These are phyloP conservation scores for Eristalinus aeneus DNA, from an alignment of 2,888 invertebrate species.

Conservation along the genomic window DNA sequence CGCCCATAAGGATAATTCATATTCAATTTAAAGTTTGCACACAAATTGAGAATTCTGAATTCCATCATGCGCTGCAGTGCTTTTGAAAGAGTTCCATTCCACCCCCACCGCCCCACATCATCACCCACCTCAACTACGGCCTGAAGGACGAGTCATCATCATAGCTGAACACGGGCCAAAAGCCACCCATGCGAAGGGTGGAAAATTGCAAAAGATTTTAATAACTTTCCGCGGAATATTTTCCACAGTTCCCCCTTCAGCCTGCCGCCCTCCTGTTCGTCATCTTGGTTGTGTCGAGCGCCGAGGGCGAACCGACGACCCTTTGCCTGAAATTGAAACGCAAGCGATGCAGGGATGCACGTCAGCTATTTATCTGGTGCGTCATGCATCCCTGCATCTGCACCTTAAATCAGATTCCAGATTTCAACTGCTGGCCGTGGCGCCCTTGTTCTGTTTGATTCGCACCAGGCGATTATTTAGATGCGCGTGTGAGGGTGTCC, in stretches of 20 bases:
- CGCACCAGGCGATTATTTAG: constrained; percentile 59
- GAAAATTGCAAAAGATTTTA: constrained; percentile 60
- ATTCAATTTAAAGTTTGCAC: constrained; percentile 70
- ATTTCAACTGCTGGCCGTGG: constrained; percentile 57
- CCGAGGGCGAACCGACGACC: neutral
- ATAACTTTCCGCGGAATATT: constrained; percentile 66
- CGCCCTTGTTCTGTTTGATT: constrained; percentile 1
- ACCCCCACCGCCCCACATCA: neutral
- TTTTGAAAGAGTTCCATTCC: constrained; percentile 28
- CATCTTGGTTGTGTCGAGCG: neutral
- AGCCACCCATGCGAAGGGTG: neutral
- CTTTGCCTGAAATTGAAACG: constrained; percentile 4
- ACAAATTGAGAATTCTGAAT: constrained; percentile 65
- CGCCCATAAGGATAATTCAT: constrained; percentile 66
- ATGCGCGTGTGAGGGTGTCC: constrained; percentile 12
- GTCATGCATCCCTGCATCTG: constrained; percentile 11
- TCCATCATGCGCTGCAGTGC: constrained; percentile 66
- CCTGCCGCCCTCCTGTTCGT: neutral
- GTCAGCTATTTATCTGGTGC: constrained; percentile 36
- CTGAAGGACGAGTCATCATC: constrained; percentile 43
- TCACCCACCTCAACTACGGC: neutral
- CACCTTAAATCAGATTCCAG: constrained; percentile 59
- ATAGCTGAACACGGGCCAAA: constrained; percentile 18
- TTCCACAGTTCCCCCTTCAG: neutral
- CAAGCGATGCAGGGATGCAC: constrained; percentile 8